phyloP scores from a whole-genome alignment of 2,888 invertebrate genomes.

The Conops quadrifasciatus region DNA sequence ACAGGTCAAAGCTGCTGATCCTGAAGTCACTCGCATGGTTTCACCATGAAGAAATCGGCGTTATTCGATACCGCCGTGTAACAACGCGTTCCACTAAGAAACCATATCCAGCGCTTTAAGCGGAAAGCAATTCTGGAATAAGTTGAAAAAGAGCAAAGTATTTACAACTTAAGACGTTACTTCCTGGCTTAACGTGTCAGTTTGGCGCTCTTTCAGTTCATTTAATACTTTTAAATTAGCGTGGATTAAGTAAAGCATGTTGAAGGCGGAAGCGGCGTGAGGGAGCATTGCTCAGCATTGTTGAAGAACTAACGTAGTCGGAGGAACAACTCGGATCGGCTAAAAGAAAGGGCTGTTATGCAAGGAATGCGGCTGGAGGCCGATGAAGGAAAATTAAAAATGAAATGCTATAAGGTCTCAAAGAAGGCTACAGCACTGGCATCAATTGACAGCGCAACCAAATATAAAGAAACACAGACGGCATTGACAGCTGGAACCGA shows the following conservation, averaged over 20 bases:
- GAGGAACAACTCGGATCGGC: background rate
- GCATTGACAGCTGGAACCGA: slow-evolving; percentile 30
- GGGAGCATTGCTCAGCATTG: background rate
- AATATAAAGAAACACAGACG: slow-evolving; percentile 20
- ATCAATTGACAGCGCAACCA: slow-evolving; percentile 20
- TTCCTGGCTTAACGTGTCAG: slow-evolving; percentile 8
- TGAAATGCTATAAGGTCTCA: background rate
- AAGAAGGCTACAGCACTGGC: slow-evolving; percentile 21
- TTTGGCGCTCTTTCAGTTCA: background rate
- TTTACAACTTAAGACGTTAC: background rate
- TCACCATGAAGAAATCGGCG: background rate
- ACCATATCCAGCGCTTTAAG: too few relatives aligned
- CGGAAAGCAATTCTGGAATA: background rate
- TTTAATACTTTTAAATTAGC: slow-evolving; percentile 19
- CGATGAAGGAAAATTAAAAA: slow-evolving; percentile 12
- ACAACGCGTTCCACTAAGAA: too few relatives aligned
- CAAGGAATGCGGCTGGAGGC: background rate
- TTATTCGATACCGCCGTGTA: background rate
- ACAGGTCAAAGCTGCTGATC: background rate
- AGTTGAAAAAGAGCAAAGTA: background rate
- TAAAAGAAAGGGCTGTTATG: too few relatives aligned
- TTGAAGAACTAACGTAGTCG: background rate
- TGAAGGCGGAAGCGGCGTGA: background rate
- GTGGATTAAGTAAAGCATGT: slow-evolving; percentile 5
- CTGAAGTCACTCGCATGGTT: background rate